Conservation (phyloP, 2,797 vertebrate genomes). For the Toxotes lorentzi region DNA sequence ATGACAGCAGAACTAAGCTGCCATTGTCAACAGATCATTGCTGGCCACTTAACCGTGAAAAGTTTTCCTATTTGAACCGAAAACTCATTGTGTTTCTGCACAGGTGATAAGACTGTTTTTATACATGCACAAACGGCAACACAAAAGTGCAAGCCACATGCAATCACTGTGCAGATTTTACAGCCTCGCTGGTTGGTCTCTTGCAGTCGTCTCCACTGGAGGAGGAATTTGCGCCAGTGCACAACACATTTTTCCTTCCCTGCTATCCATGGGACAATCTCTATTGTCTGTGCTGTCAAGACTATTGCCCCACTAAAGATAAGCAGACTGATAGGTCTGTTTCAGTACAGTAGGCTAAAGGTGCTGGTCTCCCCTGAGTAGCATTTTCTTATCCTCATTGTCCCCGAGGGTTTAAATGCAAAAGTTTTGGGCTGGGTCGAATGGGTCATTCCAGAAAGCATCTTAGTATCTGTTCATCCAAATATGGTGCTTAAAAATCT, state of each 20-base stretch:
- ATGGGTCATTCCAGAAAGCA: constrained; percentile 62
- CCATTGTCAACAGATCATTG: constrained; percentile 66
- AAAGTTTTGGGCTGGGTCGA: constrained; percentile 56
- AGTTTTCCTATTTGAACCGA: constrained; percentile 56
- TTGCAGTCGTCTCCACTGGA: constrained; percentile 1
- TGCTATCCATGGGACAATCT: constrained; percentile 53
- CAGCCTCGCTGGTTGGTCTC: neutral
- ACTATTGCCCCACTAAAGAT: constrained; percentile 79
- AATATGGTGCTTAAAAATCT: neutral
- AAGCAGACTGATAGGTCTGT: constrained; percentile 66
- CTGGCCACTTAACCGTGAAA: constrained; percentile 64
- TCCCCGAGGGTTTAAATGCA: constrained; percentile 49
- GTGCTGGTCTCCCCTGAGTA: constrained; percentile 48
- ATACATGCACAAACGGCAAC: constrained; percentile 27
- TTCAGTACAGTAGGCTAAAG: constrained; percentile 65
- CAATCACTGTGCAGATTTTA: constrained; percentile 34
- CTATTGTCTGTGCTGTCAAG: constrained; percentile 64
- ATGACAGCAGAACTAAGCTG: constrained; percentile 63
- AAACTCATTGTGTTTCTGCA: constrained; percentile 53
- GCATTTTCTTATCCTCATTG: constrained; percentile 67
- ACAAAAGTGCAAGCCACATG: constrained; percentile 37
- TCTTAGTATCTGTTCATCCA: constrained; percentile 20
- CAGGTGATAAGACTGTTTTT: constrained; percentile 64
- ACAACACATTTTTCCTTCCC: constrained; percentile 44
- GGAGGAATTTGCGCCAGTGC: constrained; percentile 48